Percentiles rank a stretch among this genome's conserved stretches.
Evolutionary conservation across 2,797 vertebrate species (phyloP).

Genomic region (Pangasius mekongensis): DNA sequence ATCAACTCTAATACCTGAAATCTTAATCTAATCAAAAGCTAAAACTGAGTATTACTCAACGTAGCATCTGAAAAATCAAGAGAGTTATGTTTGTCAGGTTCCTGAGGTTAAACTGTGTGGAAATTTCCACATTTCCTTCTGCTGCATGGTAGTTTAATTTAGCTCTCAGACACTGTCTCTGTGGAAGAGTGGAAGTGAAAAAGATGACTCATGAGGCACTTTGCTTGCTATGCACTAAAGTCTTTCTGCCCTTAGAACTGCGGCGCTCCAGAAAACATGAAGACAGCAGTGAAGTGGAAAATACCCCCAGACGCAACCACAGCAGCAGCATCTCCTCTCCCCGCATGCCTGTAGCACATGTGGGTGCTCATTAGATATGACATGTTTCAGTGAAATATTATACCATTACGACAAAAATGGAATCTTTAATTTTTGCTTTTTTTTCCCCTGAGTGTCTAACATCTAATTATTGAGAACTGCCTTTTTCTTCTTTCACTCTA

Average conservation of each 20-base stretch:
- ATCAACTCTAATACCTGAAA: not conserved
- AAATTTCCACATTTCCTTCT: conserved; percentile 37
- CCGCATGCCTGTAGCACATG: not conserved
- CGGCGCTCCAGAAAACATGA: conserved; percentile 25
- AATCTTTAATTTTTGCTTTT: not conserved
- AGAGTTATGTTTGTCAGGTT: conserved; percentile 1
- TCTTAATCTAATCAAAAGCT: not conserved
- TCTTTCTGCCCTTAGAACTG: conserved; percentile 46
- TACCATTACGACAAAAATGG: not conserved
- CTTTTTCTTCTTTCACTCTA: not conserved
- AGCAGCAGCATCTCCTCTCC: not conserved
- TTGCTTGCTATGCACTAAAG: conserved; percentile 57
- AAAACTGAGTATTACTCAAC: not conserved
- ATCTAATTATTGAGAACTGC: not conserved
- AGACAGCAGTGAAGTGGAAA: conserved; percentile 33
- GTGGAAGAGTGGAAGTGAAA: conserved; percentile 59
- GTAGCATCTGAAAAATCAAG: not conserved
- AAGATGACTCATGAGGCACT: conserved; percentile 48
- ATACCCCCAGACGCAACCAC: not conserved
- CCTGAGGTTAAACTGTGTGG: conserved; percentile 11
- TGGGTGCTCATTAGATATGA: not conserved
- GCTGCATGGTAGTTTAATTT: conserved; percentile 40
- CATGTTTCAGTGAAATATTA: not conserved
- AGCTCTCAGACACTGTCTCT: conserved; percentile 44
- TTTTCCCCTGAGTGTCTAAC: not conserved